phyloP scores from a whole-genome alignment of 2,888 invertebrate genomes.

The Ditula angustiorana region DNA sequence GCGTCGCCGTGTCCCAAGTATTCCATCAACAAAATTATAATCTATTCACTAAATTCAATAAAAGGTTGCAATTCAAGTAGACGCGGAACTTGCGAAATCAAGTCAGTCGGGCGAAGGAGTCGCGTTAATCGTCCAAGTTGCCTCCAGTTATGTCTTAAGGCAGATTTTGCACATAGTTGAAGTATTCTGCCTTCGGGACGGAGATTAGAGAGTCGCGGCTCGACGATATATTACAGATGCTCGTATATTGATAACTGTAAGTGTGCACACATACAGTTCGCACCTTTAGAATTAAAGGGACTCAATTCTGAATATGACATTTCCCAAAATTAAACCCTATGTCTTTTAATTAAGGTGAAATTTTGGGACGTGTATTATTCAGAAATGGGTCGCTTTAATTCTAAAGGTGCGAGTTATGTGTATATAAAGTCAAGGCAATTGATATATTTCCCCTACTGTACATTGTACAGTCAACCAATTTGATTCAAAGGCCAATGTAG shows the following conservation, averaged over 20 bases:
- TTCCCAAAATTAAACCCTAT: too few relatives aligned
- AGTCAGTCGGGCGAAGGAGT: constrained; percentile 1
- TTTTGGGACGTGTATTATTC: too few relatives aligned
- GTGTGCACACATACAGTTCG: too few relatives aligned
- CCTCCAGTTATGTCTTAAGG: constrained; percentile 1
- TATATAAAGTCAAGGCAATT: too few relatives aligned
- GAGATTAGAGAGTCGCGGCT: not conserved
- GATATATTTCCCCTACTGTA: too few relatives aligned
- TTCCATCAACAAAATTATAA: not conserved
- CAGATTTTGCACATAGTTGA: constrained; percentile 6
- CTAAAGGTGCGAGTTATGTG: too few relatives aligned
- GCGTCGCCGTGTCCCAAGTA: not conserved
- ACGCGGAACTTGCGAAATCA: not conserved
- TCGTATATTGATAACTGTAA: not conserved
- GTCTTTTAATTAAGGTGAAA: too few relatives aligned
- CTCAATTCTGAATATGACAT: too few relatives aligned
- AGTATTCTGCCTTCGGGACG: not conserved
- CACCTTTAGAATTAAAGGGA: too few relatives aligned
- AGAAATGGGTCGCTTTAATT: too few relatives aligned
- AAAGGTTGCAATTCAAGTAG: constrained; percentile 3
- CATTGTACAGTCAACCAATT: too few relatives aligned
- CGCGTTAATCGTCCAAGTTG: constrained; percentile 9
- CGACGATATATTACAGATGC: constrained; percentile 1
- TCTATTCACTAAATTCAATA: constrained; percentile 8
- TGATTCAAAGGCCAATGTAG: too few relatives aligned